Evolutionary conservation across 2,113 vertebrate species (phyloP), one percentile per base, ranked within the genome.

Genomic region (Poecilia latipinna): DNA sequence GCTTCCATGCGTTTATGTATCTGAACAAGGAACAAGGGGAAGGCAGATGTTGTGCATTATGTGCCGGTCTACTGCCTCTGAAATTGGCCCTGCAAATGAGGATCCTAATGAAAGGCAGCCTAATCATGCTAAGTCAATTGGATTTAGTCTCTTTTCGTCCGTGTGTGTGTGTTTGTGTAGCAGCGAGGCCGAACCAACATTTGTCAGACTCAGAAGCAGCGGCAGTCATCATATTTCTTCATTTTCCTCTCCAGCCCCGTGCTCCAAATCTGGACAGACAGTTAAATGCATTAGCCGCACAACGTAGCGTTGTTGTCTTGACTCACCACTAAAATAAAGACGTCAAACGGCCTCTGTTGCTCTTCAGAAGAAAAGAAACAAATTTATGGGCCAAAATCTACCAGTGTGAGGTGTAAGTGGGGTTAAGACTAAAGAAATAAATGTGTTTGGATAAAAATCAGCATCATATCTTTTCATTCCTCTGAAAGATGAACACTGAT

Each of bases 11-110:
- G 74, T 87, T 79, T 86, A 77, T 85, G 65, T 70, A 80, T 86
- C 83, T 91, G 84, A 79, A 79, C 75, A 71, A 80, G 87, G 89
- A 89, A 90, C 88, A 84, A 90, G 82, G 80, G 67, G 68, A 78
- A 84, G 87, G 93, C 93, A 94, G 93, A 94, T 94, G 93, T 92
- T 91, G 77, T 48, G 54, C 84, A 93, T 94, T 93, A 93, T 76
- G 83, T 78, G 82, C 85, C 90, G 90, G 91, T 92, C 90, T 90
- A 89, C 88, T 91, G 92, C 89, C 83, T 91, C 93, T 90, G 89
- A 92, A 93, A 94, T 91, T 90, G 84, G 39, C 88, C 87, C 85
- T 73, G 66, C 86, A 92, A 93, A 94, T 91, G 91, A 94, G 90
- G 77, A 85, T 90, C 90, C 88, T 94, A 93, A 95, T 93, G 93